Evolutionary conservation across 2,888 invertebrate species (phyloP).

Genomic region (Achlya flavicornis): DNA sequence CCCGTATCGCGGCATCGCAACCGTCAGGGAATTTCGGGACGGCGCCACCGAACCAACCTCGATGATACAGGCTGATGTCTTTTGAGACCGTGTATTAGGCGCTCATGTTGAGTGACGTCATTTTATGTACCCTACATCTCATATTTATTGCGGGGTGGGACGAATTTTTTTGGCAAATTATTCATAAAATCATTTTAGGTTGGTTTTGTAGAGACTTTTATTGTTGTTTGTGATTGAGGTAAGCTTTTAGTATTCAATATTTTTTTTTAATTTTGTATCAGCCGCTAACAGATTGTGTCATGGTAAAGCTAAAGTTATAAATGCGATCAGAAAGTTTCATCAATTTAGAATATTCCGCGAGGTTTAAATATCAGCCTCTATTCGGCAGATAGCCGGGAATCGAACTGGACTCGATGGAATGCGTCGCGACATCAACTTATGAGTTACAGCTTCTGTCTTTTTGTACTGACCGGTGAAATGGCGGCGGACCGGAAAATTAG

Average conservation of each 20-base stretch:
- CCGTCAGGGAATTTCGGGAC: constrained; percentile 76
- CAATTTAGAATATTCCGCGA: neutral
- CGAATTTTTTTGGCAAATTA: neutral
- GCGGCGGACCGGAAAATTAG: constrained; percentile 53
- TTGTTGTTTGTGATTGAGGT: neutral
- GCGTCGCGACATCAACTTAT: constrained; percentile 76
- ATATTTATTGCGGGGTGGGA: neutral
- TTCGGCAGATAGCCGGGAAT: constrained; percentile 47
- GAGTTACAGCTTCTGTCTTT: constrained; percentile 64
- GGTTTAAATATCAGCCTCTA: constrained; percentile 52
- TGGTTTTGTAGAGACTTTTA: neutral
- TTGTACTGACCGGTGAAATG: constrained; percentile 47
- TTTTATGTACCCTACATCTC: neutral
- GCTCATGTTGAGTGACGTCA: neutral
- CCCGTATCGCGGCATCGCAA: constrained; percentile 78
- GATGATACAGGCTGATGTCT: constrained; percentile 62
- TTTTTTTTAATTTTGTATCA: neutral
- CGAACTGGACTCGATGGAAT: constrained; percentile 62
- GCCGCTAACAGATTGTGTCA: neutral
- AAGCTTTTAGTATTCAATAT: neutral
- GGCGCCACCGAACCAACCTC: constrained; percentile 70
- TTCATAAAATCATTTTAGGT: neutral
- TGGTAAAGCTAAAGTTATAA: neutral
- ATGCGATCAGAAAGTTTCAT: neutral
- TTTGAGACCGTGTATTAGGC: constrained; percentile 22